Percentiles rank a stretch among this genome's conserved stretches.
These are phyloP conservation scores for Poeciliopsis infans DNA, from an alignment of 2,797 vertebrate genomes.

Conservation along the genomic window DNA sequence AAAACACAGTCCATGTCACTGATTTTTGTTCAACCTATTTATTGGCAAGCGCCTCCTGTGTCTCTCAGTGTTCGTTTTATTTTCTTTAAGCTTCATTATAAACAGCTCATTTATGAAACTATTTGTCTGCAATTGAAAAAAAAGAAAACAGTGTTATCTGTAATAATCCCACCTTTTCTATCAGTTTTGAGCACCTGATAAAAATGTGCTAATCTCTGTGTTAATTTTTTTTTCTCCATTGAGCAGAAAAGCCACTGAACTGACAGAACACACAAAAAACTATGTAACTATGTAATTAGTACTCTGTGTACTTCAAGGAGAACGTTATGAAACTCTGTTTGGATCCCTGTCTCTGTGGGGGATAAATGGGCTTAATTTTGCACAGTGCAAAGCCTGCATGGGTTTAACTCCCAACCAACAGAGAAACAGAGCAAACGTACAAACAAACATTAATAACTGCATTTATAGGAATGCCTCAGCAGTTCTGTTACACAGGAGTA, in stretches of 20 bases:
- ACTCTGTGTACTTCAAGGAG: constrained; percentile 30
- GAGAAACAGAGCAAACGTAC: constrained; percentile 31
- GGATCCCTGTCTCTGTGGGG: constrained; percentile 47
- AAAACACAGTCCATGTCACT: not conserved
- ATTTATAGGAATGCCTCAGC: constrained; percentile 2
- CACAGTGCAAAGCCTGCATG: constrained; percentile 36
- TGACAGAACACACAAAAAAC: not conserved
- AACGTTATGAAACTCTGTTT: constrained; percentile 51
- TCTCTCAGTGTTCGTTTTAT: not conserved
- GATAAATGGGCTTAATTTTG: constrained; percentile 73
- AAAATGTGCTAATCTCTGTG: not conserved
- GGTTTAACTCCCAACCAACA: constrained; percentile 20
- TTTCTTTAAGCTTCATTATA: not conserved
- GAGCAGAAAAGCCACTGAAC: not conserved
- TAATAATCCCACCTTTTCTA: not conserved
- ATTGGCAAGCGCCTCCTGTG: not conserved
- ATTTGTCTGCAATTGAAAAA: not conserved
- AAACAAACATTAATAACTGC: constrained; percentile 13
- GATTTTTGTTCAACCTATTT: not conserved
- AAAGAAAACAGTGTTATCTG: not conserved
- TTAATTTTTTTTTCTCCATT: not conserved
- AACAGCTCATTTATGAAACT: not conserved
- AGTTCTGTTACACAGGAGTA: not conserved
- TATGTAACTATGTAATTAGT: constrained; percentile 1
- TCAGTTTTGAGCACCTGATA: not conserved